phyloP scores from a whole-genome alignment of 2,113 vertebrate genomes.

The Hirundichthys speculiger region DNA sequence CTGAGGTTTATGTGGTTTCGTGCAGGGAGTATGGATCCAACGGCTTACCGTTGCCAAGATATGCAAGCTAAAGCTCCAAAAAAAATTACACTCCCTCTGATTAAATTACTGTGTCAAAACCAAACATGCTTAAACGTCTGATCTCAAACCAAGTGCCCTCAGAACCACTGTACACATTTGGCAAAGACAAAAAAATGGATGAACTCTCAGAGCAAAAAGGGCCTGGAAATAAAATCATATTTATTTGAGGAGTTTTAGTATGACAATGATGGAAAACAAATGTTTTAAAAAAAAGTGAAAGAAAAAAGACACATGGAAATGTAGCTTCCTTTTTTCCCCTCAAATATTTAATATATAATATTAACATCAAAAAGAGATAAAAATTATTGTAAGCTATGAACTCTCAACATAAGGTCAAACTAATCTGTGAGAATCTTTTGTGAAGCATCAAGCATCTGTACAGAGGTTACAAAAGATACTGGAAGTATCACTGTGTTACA shows the following conservation, averaged over 20 bases:
- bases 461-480: background rate
- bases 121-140: conserved; percentile 25
- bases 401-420: no score
- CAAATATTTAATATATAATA: background rate
- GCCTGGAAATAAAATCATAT: background rate
- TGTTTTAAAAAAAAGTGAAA: background rate
- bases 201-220: background rate
- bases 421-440: no score
- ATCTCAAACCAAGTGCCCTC: conserved; percentile 5
- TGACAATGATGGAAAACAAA: background rate
- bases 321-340: no score
- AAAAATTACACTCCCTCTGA: conserved; percentile 29
- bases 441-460: background rate
- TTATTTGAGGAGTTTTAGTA: background rate
- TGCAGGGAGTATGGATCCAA: conserved; percentile 10
- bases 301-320: background rate
- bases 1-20: conserved; percentile 16
- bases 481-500: background rate
- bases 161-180: background rate
- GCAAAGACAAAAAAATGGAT: background rate
- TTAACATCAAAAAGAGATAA: background rate
- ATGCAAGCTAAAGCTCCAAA: conserved; percentile 28
- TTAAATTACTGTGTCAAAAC: conserved; percentile 53
- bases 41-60: conserved; percentile 23
- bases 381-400: no score